Evolutionary conservation across 2,888 invertebrate genomes (phyloP), one percentile per base, ranked within the genome.

Genomic region (Hetaerina titia): DNA sequence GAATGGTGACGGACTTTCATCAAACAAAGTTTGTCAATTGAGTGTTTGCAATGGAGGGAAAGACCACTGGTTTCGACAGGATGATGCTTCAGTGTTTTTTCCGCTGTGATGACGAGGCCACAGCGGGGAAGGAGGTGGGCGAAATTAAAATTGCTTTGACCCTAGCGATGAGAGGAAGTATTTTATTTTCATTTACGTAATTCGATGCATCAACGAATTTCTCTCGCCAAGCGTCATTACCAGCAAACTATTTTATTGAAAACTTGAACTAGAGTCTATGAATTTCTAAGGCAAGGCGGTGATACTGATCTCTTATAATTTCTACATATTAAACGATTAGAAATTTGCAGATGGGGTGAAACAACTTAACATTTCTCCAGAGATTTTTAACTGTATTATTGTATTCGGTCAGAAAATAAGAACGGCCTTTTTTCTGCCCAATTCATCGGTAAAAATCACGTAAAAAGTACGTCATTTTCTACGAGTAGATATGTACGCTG

Each of bases 11-110:
- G 31, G 31, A 81, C 81, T 31, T 81, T 31, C 81, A 81, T 81
- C 81, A 81, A 81, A 81, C 81, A 31, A 81, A 81, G 31, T 81
- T 81, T 81, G 81, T 81, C 81, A 81, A 81, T 81, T 31, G 81
- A 81, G 81, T 81, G 81, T 81, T 81, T 81, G 81, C 31, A 81
- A 31, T 81, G 81, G 81, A 81, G 81, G 81, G 25, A 81, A 81
- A 81, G 81, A 8, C 81, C 7, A n/a, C 69, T 69, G 69, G 69
- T 22, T n/a, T 9, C 13, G 31, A 81, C 31, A 13, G 81, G 31
- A 74, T 13, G 81, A 81, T 81, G 25, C 81, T 25, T 13, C 81
- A 11, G 11, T 81, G 81, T 81, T 81, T 81, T 31, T 81, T 81
- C 81, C 81, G 31, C 25, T 2, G 31, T 7, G 25, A 81, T 31